Evolutionary conservation across 2,113 vertebrate genomes (phyloP), one percentile per base, ranked within the genome.

Genomic region (Andinoacara biseriatus): DNA sequence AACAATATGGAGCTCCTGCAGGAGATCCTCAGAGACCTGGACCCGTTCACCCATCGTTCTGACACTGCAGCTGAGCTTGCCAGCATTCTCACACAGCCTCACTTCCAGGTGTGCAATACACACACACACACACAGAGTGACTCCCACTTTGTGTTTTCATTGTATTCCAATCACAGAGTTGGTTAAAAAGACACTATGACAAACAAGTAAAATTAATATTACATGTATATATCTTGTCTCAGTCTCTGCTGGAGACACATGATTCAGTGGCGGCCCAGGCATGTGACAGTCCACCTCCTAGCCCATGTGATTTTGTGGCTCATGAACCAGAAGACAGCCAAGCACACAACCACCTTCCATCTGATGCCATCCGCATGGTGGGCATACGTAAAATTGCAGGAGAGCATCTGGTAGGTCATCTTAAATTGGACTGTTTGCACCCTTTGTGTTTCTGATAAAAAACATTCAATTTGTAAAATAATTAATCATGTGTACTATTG

Each of bases 181-280:
- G 24, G 9, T 38, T 22, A 22, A 40, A 54, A 57, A 9, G 11
- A 18, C 17, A 58, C 24, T 29, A 33, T 38, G 60, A 60, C 11
- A 43, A 35, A 29, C 18, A 40, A 81, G 35, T 46, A 9, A 52
- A 40, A 74, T 0, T 3, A 29, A 2, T 63, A 13, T 58, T 40
- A 33, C 18, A 15, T 10, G 7, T 49, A 2, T 26, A 7, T 76
- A 15, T 58, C 72, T 76, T 76, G 17, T 22, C 17, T 89, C 87
- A 99, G 98, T 99, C 98, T 31, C 95, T 99, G 7, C 94, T 99
- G 91, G 97, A 99, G 93, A 98, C 97, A 0, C 98, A 99, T 0
- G 98, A 99, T 85, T 98, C 97, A 0, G 98, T 99, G 89, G 98
- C 98, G 1, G 96, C 97, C 3, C 97, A 97, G 89, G 96, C 96